Conservation (phyloP, 2,888 invertebrate genomes). For the Bellardia pandia region DNA sequence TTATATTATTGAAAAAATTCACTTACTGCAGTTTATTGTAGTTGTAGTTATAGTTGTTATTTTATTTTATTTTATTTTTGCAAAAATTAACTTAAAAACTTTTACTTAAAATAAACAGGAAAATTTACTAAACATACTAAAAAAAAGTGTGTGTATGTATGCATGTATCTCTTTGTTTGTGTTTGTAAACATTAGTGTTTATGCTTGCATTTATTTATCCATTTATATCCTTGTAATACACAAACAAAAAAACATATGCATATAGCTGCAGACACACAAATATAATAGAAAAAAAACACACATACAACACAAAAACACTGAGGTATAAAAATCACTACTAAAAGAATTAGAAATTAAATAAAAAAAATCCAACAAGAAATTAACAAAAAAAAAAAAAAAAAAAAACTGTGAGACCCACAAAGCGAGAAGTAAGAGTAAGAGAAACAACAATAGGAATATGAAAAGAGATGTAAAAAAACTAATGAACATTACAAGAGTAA, state of each 20-base stretch:
- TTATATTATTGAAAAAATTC: conserved; percentile 55
- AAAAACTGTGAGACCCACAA: conserved; percentile 24
- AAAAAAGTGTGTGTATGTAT: background rate
- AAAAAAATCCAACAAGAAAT: conserved; percentile 23
- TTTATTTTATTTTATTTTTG: background rate
- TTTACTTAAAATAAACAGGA: conserved; percentile 56
- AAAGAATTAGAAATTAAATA: conserved; percentile 63
- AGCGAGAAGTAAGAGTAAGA: background rate
- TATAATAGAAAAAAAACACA: background rate
- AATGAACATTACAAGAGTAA: conserved; percentile 21
- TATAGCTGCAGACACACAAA: background rate
- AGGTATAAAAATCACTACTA: conserved; percentile 67
- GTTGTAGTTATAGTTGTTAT: background rate
- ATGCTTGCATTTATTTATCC: conserved; percentile 46
- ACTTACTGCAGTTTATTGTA: conserved; percentile 29
- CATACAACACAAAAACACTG: conserved; percentile 37
- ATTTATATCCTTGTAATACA: conserved; percentile 48
- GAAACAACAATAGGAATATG: background rate
- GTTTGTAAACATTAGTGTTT: conserved; percentile 20
- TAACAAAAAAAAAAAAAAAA: conserved; percentile 1
- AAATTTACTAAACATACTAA: conserved; percentile 45
- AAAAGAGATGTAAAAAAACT: conserved; percentile 4
- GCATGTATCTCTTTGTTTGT: background rate
- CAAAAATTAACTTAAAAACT: conserved; percentile 50
- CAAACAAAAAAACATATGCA: background rate